A percentile compares a stretch with the other conserved stretches of the same genome.
These are phyloP conservation scores for Glandiceps talaboti DNA, from an alignment of 53 echinoderm and acorn worm species.

Conservation along the genomic window DNA sequence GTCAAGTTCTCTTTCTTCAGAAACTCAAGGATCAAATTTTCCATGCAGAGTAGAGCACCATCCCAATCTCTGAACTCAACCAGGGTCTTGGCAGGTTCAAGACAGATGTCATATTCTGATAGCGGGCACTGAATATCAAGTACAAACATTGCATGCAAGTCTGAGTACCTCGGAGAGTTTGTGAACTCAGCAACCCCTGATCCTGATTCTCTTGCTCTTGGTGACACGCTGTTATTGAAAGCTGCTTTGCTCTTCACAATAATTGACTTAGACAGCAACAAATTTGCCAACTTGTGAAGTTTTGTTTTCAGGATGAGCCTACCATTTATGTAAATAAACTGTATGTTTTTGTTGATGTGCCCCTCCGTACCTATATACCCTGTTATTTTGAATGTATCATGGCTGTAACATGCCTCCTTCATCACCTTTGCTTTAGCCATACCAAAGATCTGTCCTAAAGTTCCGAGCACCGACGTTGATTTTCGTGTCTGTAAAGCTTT, in stretches of 20 bases:
- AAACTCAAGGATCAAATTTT: conserved; percentile 44
- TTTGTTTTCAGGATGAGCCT: conserved; percentile 62
- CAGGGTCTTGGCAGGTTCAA: conserved; percentile 67
- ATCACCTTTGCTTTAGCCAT: conserved; percentile 29
- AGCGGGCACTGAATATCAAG: conserved; percentile 59
- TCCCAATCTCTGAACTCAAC: conserved; percentile 92
- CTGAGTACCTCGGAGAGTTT: conserved; percentile 6
- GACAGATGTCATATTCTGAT: conserved; percentile 65
- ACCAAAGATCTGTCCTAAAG: conserved; percentile 78
- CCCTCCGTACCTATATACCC: conserved; percentile 65
- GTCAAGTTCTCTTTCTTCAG: conserved; percentile 53
- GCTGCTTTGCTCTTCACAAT: conserved; percentile 24
- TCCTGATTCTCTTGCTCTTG: background rate
- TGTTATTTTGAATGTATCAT: conserved; percentile 23
- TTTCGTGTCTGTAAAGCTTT: conserved; percentile 66
- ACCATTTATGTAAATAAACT: conserved; percentile 76
- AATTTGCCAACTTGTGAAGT: conserved; percentile 61
- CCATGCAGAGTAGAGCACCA: conserved; percentile 36
- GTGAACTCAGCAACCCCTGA: background rate
- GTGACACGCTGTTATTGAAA: background rate
- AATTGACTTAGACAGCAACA: conserved; percentile 46
- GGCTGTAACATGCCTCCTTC: conserved; percentile 32
- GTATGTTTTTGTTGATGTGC: conserved; percentile 63
- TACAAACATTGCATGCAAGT: conserved; percentile 60
- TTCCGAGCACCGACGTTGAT: conserved; percentile 29